Evolutionary conservation across 1,140 invertebrate genomes (phyloP).

Genomic region (Adelges cooleyi): DNA sequence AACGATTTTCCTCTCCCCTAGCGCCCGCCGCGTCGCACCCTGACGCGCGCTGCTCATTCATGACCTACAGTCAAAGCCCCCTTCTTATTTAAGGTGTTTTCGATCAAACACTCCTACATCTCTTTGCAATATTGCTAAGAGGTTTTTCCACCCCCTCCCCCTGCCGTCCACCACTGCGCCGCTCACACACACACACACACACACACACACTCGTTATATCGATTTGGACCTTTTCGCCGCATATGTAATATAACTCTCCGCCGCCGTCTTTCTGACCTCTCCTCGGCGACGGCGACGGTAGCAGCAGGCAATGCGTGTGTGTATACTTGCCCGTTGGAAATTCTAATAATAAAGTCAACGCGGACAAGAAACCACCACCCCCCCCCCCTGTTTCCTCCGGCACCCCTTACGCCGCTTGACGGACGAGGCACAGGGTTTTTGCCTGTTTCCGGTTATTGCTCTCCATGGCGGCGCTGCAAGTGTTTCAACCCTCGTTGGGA

Average conservation of each 20-base stretch:
- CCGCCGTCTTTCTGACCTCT: not conserved
- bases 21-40: not conserved
- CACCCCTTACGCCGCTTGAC: no score
- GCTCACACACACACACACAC: not conserved
- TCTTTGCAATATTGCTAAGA: constrained; percentile 28
- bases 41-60: constrained; percentile 12
- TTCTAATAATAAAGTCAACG: constrained; percentile 29
- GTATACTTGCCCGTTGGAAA: constrained; percentile 7
- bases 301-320: not conserved
- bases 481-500: constrained; percentile 16
- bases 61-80: constrained; percentile 22
- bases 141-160: not conserved
- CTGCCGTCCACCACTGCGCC: not conserved
- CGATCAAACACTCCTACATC: constrained; percentile 29
- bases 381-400: not conserved
- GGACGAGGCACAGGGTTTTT: not conserved
- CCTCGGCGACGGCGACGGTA: not conserved
- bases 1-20: constrained; percentile 18
- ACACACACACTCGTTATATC: constrained; percentile 2
- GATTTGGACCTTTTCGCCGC: constrained; percentile 27
- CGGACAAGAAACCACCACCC: not conserved
- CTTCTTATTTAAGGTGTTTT: constrained; percentile 29
- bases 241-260: constrained; percentile 25
- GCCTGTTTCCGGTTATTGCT: constrained; percentile 14
- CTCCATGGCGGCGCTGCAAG: not conserved